Conservation (phyloP, 1,140 invertebrate genomes). For the Drosophila nigromelanica region DNA sequence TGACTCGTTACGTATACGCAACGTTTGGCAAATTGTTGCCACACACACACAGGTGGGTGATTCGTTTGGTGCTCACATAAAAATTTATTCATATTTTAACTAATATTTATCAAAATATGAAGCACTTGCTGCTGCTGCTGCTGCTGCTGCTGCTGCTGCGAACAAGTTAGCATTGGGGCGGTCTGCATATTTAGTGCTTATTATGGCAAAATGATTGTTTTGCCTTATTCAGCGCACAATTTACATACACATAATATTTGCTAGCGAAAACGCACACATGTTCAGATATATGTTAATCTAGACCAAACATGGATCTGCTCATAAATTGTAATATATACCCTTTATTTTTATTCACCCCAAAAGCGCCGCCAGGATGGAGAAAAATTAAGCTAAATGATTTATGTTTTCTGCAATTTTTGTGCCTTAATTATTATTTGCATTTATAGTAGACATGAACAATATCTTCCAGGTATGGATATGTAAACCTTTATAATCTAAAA, state of each 20-base stretch:
- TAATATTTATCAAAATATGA: constrained; percentile 75
- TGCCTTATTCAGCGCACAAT: constrained; percentile 7
- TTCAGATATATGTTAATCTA: background rate
- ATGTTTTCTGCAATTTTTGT: background rate
- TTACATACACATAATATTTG: constrained; percentile 21
- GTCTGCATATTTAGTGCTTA: constrained; percentile 82
- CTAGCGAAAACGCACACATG: background rate
- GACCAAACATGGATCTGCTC: background rate
- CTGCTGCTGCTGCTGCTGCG: background rate
- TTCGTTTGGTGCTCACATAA: constrained; percentile 25
- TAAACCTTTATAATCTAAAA: background rate
- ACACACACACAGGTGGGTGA: constrained; percentile 42
- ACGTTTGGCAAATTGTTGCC: constrained; percentile 59
- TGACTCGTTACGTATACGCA: constrained; percentile 77
- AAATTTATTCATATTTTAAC: constrained; percentile 81
- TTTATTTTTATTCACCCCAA: constrained; percentile 5
- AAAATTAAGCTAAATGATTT: constrained; percentile 1
- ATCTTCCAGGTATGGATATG: background rate
- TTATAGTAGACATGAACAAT: background rate
- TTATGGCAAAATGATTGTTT: constrained; percentile 72
- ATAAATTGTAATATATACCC: constrained; percentile 15
- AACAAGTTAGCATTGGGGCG: constrained; percentile 47
- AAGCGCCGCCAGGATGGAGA: background rate
- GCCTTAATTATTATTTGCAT: constrained; percentile 14
- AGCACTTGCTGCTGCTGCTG: constrained; percentile 10